Percentiles rank a stretch among this genome's conserved stretches.
Conservation (phyloP, 2,888 invertebrate genomes). For the Sesamia inferens region DNA sequence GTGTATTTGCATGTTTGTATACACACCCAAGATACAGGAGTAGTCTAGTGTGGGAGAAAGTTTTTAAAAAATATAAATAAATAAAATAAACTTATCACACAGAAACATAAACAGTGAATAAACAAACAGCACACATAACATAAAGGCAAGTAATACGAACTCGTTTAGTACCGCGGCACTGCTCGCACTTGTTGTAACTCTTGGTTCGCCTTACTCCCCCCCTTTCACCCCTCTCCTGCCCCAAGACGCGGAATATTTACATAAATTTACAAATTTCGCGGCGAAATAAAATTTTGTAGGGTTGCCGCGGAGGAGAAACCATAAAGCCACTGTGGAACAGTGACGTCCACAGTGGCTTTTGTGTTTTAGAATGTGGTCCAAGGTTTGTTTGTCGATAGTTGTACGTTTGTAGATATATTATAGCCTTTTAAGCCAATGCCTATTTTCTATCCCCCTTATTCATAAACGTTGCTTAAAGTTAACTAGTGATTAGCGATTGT, state of each 20-base stretch:
- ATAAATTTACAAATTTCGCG: slow-evolving; percentile 89
- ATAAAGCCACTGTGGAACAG: neutral
- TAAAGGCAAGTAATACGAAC: slow-evolving; percentile 66
- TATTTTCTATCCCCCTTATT: neutral
- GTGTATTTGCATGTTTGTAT: too few species aligned
- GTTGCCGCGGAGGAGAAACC: slow-evolving; percentile 61
- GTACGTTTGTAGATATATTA: too few species aligned
- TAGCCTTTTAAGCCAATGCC: neutral
- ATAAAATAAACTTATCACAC: slow-evolving; percentile 33
- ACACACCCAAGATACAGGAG: too few species aligned
- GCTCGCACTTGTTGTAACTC: slow-evolving; percentile 63
- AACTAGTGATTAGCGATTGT: too few species aligned
- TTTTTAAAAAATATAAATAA: too few species aligned
- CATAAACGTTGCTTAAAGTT: too few species aligned
- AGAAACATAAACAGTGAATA: slow-evolving; percentile 44
- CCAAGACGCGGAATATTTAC: slow-evolving; percentile 89
- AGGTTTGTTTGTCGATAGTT: neutral
- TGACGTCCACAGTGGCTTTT: neutral
- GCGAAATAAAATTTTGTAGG: slow-evolving; percentile 87
- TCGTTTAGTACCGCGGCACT: slow-evolving; percentile 55
- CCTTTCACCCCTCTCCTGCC: slow-evolving; percentile 67
- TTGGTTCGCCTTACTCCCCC: slow-evolving; percentile 67
- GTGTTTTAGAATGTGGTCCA: too few species aligned
- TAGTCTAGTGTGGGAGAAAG: too few species aligned
- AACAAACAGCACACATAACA: slow-evolving; percentile 71